These are phyloP conservation scores for Odobenus rosmarus DNA, from an alignment of 2,113 vertebrate genomes.

Conservation along the genomic window DNA sequence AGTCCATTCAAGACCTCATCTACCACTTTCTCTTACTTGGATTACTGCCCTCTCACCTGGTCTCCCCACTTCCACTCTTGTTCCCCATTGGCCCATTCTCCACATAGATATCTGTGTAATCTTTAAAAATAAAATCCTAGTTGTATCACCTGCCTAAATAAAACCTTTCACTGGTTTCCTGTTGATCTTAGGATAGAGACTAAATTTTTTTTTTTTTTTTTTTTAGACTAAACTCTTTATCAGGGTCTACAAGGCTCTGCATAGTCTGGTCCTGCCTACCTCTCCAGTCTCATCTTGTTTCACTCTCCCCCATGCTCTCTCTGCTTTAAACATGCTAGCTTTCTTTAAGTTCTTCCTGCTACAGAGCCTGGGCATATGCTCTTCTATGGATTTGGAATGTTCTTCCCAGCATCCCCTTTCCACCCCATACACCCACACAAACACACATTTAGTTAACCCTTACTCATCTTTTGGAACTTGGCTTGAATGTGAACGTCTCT, in stretches of 20 bases:
- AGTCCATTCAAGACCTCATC: background rate
- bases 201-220: background rate
- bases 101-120: background rate
- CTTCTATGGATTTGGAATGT: background rate
- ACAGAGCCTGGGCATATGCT: background rate
- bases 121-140: background rate
- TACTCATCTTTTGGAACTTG: background rate
- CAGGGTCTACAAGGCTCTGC: background rate
- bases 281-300: background rate
- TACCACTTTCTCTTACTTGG: slow-evolving; percentile 29
- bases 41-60: background rate
- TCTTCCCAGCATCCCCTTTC: background rate
- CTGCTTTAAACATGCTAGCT: background rate
- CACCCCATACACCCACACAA: background rate
- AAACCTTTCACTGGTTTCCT: background rate
- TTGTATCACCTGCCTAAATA: background rate
- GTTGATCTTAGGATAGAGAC: background rate
- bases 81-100: background rate
- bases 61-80: background rate
- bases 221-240: background rate
- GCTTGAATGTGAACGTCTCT: background rate
- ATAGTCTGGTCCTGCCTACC: background rate
- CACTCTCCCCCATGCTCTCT: background rate
- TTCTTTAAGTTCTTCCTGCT: background rate
- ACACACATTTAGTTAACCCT: background rate